Conservation (phyloP, 92 coral and sea anemone species). For the Paragorgia papillata region DNA sequence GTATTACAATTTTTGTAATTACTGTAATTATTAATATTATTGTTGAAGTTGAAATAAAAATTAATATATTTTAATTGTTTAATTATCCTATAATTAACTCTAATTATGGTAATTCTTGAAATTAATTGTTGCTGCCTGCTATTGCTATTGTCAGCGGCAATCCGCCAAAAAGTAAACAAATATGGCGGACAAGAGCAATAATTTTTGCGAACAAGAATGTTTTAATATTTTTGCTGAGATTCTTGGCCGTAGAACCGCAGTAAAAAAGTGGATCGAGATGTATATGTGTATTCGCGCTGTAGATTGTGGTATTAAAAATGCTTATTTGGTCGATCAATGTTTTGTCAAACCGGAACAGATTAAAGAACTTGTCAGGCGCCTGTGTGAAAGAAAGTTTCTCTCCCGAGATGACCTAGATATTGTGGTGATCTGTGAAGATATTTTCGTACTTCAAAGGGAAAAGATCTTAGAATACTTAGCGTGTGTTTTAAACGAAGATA, state of each 20-base stretch:
- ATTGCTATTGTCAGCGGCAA: neutral
- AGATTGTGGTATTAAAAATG: slow-evolving; percentile 23
- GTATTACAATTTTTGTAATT: too few relatives aligned
- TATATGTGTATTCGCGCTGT: slow-evolving; percentile 27
- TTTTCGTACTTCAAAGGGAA: slow-evolving; percentile 22
- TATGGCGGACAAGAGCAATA: slow-evolving; percentile 1
- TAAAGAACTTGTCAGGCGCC: neutral
- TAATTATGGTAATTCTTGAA: too few relatives aligned
- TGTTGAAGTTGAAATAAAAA: too few relatives aligned
- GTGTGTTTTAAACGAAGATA: neutral
- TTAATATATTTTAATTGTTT: too few relatives aligned
- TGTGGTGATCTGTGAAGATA: slow-evolving; percentile 16
- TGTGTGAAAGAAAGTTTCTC: neutral
- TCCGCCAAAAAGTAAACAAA: neutral
- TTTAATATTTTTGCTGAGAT: slow-evolving; percentile 15
- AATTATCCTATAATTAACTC: too few relatives aligned
- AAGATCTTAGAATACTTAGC: neutral
- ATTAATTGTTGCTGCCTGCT: too few relatives aligned
- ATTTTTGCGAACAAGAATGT: neutral
- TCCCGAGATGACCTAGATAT: neutral
- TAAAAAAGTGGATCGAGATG: slow-evolving; percentile 23
- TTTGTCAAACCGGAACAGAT: neutral
- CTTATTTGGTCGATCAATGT: slow-evolving; percentile 32
- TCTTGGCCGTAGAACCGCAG: slow-evolving; percentile 7
- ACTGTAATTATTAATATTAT: too few relatives aligned